Evolutionary conservation across 2,888 invertebrate species (phyloP).

Genomic region (Parascotia fuliginaria): DNA sequence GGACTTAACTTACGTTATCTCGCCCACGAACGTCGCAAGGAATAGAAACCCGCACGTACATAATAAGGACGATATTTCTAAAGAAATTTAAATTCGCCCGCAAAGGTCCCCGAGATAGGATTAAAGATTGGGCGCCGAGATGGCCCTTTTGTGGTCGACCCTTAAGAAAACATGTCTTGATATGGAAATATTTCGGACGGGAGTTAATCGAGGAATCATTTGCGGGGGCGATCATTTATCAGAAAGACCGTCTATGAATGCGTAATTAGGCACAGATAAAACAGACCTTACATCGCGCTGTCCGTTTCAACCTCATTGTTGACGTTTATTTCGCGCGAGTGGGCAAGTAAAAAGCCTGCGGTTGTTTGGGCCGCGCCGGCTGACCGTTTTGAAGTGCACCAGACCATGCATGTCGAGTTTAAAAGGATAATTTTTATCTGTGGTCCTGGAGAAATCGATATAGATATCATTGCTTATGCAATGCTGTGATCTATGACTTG

Average conservation of each 20-base stretch:
- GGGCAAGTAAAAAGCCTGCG: slow-evolving; percentile 66
- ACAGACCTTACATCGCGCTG: slow-evolving; percentile 40
- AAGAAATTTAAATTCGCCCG: slow-evolving; percentile 86
- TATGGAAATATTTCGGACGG: slow-evolving; percentile 84
- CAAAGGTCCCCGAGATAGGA: slow-evolving; percentile 86
- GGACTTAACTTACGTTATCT: slow-evolving; percentile 86
- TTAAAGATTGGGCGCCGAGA: slow-evolving; percentile 85
- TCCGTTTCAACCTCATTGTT: slow-evolving; percentile 59
- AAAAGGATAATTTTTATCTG: slow-evolving; percentile 77
- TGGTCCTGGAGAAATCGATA: slow-evolving; percentile 61
- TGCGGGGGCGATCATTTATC: slow-evolving; percentile 78
- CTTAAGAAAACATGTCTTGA: slow-evolving; percentile 86
- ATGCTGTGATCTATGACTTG: slow-evolving; percentile 1
- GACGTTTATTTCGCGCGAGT: slow-evolving; percentile 75
- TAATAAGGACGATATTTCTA: slow-evolving; percentile 86
- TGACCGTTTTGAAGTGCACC: slow-evolving; percentile 71
- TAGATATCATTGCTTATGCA: slow-evolving; percentile 48
- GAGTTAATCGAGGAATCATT: slow-evolving; percentile 82
- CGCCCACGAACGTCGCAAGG: slow-evolving; percentile 81
- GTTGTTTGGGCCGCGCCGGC: slow-evolving; percentile 67
- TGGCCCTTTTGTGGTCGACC: slow-evolving; percentile 85
- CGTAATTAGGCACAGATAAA: slow-evolving; percentile 71
- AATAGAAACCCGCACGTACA: slow-evolving; percentile 85
- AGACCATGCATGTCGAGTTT: slow-evolving; percentile 69
- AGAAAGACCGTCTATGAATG: slow-evolving; percentile 75